Conservation (phyloP, 1,140 invertebrate species). For the Trachymyrmex cornetzi region DNA sequence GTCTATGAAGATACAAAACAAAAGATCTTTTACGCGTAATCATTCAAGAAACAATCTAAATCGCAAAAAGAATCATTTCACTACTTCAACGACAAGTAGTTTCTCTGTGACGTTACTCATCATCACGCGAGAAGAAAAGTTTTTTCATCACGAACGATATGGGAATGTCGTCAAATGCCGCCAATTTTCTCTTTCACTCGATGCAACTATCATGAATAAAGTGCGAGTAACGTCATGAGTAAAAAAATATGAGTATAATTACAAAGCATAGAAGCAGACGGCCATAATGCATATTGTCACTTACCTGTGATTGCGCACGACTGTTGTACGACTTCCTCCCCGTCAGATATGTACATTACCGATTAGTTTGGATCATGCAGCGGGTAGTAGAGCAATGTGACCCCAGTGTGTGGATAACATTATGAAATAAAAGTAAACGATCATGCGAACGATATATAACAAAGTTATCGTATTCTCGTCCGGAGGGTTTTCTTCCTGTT, state of each 20-base stretch:
- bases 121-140: not conserved
- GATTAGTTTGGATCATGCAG: slow-evolving; percentile 82
- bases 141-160: not conserved
- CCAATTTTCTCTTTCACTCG: not conserved
- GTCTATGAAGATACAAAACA: slow-evolving; percentile 17
- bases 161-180: not conserved
- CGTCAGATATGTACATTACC: slow-evolving; percentile 76
- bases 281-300: slow-evolving; percentile 76
- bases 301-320: slow-evolving; percentile 62
- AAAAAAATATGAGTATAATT: slow-evolving; percentile 64
- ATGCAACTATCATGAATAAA: not conserved
- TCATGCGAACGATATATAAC: slow-evolving; percentile 76
- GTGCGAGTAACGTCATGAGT: slow-evolving; percentile 51
- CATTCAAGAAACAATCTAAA: slow-evolving; percentile 1
- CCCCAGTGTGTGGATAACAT: slow-evolving; percentile 77
- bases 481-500: slow-evolving; percentile 37
- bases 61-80: slow-evolving; percentile 2
- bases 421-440: slow-evolving; percentile 81
- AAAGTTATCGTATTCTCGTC: slow-evolving; percentile 48
- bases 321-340: slow-evolving; percentile 35
- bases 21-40: slow-evolving; percentile 24
- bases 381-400: slow-evolving; percentile 76
- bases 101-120: not conserved
- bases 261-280: slow-evolving; percentile 69
- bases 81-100: not conserved